Evolutionary conservation across 2,113 vertebrate species (phyloP), one percentile per base, ranked within the genome.

Genomic region (Aix galericulata): DNA sequence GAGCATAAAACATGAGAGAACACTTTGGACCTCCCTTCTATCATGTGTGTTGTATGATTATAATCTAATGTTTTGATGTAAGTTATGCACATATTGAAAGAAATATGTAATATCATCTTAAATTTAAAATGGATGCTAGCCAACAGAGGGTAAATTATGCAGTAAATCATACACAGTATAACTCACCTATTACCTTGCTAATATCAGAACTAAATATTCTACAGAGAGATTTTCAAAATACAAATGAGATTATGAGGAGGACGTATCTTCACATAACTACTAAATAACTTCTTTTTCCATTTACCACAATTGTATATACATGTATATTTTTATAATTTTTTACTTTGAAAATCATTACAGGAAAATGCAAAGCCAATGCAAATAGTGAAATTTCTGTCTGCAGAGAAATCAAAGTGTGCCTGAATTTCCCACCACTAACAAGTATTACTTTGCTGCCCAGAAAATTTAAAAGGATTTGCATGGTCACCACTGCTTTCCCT

Each of bases 301-400:
- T 88, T 71, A 69, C 21, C 25, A 38, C 89, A 93, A 52, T 21
- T 48, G 21, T 48, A 5, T 48, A 17, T 44, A 42, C 17, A 7
- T 48, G 4, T 48, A 21, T 21, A 36, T 48, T 48, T 48, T n/a
- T n/a, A n/a, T n/a, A n/a, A n/a, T n/a, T 48, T 48, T 48, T 78
- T 38, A 13, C 13, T 84, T 82, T 81, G 27, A 95, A 94, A 96
- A 80, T 22, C 21, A 46, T 58, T 29, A 95, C 56, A 91, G 34
- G 11, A 92, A 97, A 96, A 76, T 72, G 50, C 59, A 91, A 92
- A 95, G 76, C 53, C 80, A 81, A 14, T 87, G 56, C 63, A 94
- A 95, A 86, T 56, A 74, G 80, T 92, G 25, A 82, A 27, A 72
- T 88, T 89, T 94, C 80, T 95, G 40, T 94, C 88, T 91, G 48